These are phyloP conservation scores for Oscheius myriophilus DNA, from an alignment of 2,888 invertebrate species.

Conservation along the genomic window DNA sequence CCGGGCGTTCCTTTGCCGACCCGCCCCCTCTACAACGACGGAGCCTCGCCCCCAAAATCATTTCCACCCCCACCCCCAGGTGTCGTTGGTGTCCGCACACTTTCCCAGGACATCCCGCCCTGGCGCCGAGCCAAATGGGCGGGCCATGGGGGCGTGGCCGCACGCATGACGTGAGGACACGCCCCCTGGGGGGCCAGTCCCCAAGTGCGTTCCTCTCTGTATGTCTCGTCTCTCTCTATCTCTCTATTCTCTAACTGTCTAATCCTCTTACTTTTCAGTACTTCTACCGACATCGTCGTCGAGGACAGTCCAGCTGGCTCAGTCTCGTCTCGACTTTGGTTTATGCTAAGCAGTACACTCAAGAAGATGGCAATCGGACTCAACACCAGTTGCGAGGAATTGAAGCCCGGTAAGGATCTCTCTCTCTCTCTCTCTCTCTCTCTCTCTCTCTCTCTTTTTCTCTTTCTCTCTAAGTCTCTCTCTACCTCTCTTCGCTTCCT, in stretches of 20 bases:
- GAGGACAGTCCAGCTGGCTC: not conserved
- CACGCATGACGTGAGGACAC: not conserved
- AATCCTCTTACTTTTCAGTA: not conserved
- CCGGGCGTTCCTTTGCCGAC: not conserved
- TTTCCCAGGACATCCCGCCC: not conserved
- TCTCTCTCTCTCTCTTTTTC: not conserved
- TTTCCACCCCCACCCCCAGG: not conserved
- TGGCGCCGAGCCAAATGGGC: constrained; percentile 16
- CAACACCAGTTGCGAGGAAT: constrained; percentile 7
- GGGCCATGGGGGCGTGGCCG: not conserved
- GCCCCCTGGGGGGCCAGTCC: constrained; percentile 20
- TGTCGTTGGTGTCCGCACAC: no score
- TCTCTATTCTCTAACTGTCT: not conserved
- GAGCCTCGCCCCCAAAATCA: not conserved
- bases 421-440: no score
- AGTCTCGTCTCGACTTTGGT: constrained; percentile 8
- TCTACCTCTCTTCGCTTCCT: constrained; percentile 6
- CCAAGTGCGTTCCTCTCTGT: constrained; percentile 20
- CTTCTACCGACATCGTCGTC: constrained; percentile 14
- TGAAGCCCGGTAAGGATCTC: no score
- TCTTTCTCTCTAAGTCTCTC: not conserved
- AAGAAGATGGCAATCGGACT: constrained; percentile 23
- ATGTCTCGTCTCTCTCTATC: not conserved
- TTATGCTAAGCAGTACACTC: constrained; percentile 2
- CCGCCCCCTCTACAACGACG: constrained; percentile 4